phyloP scores from a whole-genome alignment of 2,113 vertebrate species.

The Plecotus auritus region DNA sequence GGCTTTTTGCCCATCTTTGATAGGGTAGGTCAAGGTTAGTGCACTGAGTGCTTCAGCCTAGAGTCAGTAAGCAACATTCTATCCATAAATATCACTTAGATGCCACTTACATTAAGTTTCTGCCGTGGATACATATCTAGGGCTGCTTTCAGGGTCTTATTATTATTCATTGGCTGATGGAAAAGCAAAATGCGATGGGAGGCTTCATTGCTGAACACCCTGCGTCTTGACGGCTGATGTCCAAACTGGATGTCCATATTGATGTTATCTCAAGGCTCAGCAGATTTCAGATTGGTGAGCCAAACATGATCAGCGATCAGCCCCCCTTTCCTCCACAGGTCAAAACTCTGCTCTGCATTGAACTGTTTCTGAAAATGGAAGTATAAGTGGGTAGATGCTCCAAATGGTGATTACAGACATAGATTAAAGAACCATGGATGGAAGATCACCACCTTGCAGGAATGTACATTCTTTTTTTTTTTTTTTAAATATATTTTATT shows the following conservation, averaged over 20 bases:
- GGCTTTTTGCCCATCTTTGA: slow-evolving; percentile 60
- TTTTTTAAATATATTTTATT: too few species aligned
- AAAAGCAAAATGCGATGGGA: slow-evolving; percentile 34
- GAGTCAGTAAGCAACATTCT: slow-evolving; percentile 59
- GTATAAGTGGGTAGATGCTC: background rate
- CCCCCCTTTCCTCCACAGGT: background rate
- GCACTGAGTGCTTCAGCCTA: slow-evolving; percentile 39
- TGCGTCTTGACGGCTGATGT: background rate
- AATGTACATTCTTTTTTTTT: background rate
- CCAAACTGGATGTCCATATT: background rate
- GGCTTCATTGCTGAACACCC: slow-evolving; percentile 16
- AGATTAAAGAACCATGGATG: background rate
- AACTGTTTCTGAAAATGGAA: background rate
- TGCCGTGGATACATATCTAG: slow-evolving; percentile 6
- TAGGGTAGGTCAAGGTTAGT: slow-evolving; percentile 60
- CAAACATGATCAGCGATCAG: background rate
- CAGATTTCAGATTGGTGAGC: background rate
- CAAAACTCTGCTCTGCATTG: background rate
- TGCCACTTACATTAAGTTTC: slow-evolving; percentile 66
- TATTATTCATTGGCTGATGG: slow-evolving; percentile 60
- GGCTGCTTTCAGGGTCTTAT: slow-evolving; percentile 52
- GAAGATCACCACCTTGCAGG: background rate
- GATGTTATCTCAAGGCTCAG: background rate
- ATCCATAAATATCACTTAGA: slow-evolving; percentile 65
- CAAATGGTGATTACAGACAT: background rate